A percentile compares a stretch with the other conserved stretches of the same genome.
These are phyloP conservation scores for Thalassarche chlororhynchos DNA, from an alignment of 2,113 vertebrate genomes.

Conservation along the genomic window DNA sequence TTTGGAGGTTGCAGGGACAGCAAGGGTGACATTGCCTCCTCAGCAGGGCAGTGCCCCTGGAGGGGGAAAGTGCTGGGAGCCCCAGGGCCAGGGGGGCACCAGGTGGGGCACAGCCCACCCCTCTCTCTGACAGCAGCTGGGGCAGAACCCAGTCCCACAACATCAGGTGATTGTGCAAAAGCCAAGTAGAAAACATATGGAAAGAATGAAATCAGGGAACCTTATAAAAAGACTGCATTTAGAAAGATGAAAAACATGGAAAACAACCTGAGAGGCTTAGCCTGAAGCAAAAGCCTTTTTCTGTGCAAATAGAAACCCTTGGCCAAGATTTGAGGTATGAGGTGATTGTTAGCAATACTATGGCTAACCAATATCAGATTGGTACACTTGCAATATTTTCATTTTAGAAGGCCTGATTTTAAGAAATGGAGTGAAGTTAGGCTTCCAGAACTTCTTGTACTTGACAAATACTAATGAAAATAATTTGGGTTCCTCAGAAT, in stretches of 20 bases:
- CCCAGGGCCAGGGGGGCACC: background rate
- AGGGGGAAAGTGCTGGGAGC: background rate
- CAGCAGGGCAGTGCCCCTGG: rapidly evolving
- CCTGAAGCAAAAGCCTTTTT: constrained; percentile 1
- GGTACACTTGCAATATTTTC: background rate
- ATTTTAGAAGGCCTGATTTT: background rate
- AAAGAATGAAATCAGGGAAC: constrained; percentile 30
- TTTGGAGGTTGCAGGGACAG: background rate
- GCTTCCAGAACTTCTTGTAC: background rate
- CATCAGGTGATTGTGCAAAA: background rate
- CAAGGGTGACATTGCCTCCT: background rate
- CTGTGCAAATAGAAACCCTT: background rate
- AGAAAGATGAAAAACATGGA: background rate
- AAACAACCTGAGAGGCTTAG: background rate
- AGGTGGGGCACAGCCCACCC: background rate
- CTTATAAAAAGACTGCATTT: background rate
- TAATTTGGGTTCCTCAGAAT: background rate
- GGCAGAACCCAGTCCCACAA: background rate
- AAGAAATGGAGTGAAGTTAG: background rate
- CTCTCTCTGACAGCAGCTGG: background rate
- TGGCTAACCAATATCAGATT: background rate
- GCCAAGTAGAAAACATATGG: constrained; percentile 26
- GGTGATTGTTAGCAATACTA: background rate
- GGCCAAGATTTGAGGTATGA: background rate
- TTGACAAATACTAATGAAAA: background rate